Evolutionary conservation across 2,797 vertebrate genomes (phyloP).

Genomic region (Rhinichthys osculus): DNA sequence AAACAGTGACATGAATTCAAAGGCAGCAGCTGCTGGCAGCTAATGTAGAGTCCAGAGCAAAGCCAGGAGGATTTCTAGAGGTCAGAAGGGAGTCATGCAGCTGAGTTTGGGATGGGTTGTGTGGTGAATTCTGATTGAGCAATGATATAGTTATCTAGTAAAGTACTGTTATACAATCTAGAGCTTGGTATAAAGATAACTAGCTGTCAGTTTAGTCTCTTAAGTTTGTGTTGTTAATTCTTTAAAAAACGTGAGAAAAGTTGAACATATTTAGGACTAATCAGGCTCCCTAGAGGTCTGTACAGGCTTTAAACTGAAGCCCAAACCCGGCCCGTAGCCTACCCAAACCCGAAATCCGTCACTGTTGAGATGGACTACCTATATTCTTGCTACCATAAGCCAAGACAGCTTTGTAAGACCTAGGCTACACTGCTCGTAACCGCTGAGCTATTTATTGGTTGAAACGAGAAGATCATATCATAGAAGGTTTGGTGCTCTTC

Average conservation of each 20-base stretch:
- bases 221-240: neutral
- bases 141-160: neutral
- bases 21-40: constrained; percentile 21
- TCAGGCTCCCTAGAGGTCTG: neutral
- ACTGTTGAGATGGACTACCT: no score
- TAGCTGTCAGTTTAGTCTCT: neutral
- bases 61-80: constrained; percentile 31
- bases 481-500: no score
- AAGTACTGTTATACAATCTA: no score
- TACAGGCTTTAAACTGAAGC: no score
- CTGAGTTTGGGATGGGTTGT: constrained; percentile 1
- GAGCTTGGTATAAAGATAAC: neutral
- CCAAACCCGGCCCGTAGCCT: no score
- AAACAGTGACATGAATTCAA: constrained; percentile 21
- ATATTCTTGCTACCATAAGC: no score
- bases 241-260: neutral
- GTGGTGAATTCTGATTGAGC: neutral
- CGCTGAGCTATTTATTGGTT: no score
- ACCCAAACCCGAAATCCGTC: no score
- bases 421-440: no score
- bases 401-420: no score
- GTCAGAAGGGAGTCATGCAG: neutral
- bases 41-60: constrained; percentile 3
- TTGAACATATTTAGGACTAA: neutral
- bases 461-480: no score